Conservation (phyloP, 1,140 invertebrate species). For the Drosophila setifemur region DNA sequence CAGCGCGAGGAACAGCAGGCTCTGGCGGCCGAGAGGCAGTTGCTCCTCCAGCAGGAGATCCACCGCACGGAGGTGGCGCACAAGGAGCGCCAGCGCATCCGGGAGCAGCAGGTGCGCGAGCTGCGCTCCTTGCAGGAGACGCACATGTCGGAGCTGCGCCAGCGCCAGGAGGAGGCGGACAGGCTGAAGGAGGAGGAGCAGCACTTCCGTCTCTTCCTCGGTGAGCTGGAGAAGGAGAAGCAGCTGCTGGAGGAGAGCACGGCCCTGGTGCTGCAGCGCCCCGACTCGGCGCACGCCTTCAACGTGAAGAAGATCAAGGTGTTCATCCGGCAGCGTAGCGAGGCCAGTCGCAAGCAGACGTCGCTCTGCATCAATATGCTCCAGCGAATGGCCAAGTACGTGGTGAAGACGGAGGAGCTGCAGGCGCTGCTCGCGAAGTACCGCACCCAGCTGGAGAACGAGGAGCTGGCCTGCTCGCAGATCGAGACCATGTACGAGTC, state of each 20-base stretch:
- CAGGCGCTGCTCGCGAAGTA: conserved; percentile 47
- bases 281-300: conserved; percentile 39
- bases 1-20: conserved; percentile 82
- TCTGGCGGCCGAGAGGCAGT: conserved; percentile 67
- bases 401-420: conserved; percentile 45
- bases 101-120: conserved; percentile 69
- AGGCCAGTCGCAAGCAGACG: conserved; percentile 67
- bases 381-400: conserved; percentile 56
- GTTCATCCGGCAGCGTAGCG: conserved; percentile 68
- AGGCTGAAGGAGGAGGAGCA: conserved; percentile 65
- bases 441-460: conserved; percentile 49
- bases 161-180: conserved; percentile 60
- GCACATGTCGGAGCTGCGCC: conserved; percentile 67
- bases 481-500: conserved; percentile 82
- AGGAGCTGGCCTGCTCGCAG: conserved; percentile 40
- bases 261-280: conserved; percentile 28
- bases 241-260: conserved; percentile 65
- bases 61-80: conserved; percentile 61
- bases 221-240: conserved; percentile 65
- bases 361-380: conserved; percentile 61
- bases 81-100: conserved; percentile 65
- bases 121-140: conserved; percentile 66
- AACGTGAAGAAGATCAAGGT: conserved; percentile 78
- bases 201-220: conserved; percentile 50
- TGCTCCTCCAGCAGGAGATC: conserved; percentile 79